These are phyloP conservation scores for Ianthella basta DNA, from an alignment of 37 sponge, comb jelly and placozoan genomes.

Conservation along the genomic window DNA sequence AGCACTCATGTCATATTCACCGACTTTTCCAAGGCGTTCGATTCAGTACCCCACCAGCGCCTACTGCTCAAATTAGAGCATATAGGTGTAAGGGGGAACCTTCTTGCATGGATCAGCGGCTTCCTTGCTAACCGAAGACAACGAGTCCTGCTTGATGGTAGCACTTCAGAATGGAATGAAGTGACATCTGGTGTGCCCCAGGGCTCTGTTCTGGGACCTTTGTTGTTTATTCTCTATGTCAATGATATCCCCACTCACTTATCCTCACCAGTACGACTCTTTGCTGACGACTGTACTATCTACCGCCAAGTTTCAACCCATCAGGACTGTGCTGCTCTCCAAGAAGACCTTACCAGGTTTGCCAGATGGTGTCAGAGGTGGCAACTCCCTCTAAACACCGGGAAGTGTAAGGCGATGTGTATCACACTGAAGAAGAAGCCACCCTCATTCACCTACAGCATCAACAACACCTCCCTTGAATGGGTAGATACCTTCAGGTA, in stretches of 20 bases:
- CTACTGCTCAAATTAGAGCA: constrained; percentile 31
- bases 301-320: too few relatives aligned
- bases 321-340: too few relatives aligned
- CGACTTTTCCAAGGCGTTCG: constrained; percentile 52
- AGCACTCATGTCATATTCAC: constrained; percentile 29
- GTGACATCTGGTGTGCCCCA: constrained; percentile 45
- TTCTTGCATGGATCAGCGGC: constrained; percentile 1
- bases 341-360: too few relatives aligned
- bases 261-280: neutral
- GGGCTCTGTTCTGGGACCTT: constrained; percentile 45
- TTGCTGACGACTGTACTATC: neutral
- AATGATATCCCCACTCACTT: neutral
- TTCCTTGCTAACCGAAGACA: constrained; percentile 1
- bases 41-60: constrained; percentile 34
- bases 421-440: too few relatives aligned
- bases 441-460: too few relatives aligned
- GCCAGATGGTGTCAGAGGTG: too few relatives aligned
- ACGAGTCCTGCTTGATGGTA: constrained; percentile 29
- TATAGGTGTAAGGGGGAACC: constrained; percentile 13
- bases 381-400: too few relatives aligned
- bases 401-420: too few relatives aligned
- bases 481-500: too few relatives aligned
- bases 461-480: too few relatives aligned
- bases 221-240: constrained; percentile 42
- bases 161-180: constrained; percentile 34